Conservation (phyloP, 2,113 vertebrate genomes). For the Trichechus manatus region DNA sequence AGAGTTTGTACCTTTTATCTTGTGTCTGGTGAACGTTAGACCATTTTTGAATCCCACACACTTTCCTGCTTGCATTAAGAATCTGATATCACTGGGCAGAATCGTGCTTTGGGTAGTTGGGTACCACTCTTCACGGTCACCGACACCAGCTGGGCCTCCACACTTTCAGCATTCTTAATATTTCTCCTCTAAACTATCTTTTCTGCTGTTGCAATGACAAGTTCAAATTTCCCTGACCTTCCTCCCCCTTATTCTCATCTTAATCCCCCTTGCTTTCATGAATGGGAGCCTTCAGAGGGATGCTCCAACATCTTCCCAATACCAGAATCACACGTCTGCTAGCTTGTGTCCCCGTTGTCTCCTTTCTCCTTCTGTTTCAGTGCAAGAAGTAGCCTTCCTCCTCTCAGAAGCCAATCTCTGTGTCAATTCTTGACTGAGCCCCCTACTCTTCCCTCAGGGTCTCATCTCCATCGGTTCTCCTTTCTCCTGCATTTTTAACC, state of each 20-base stretch:
- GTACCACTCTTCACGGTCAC: not conserved
- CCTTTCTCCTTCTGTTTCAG: not conserved
- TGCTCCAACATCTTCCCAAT: not conserved
- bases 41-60: not conserved
- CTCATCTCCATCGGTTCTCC: not conserved
- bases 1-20: not conserved
- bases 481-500: not conserved
- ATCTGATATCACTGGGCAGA: not conserved
- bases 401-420: not conserved
- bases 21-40: not conserved
- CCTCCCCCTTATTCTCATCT: not conserved
- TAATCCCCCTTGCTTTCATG: not conserved
- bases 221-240: not conserved
- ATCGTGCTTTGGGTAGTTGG: not conserved
- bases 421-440: too few species aligned
- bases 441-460: too few species aligned
- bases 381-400: not conserved
- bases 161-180: not conserved
- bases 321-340: not conserved
- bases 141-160: not conserved
- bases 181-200: not conserved
- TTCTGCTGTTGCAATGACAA: not conserved
- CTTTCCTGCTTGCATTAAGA: not conserved
- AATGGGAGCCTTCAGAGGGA: not conserved
- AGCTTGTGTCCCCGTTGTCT: fast-evolving